These are phyloP conservation scores for Tragelaphus imberbis DNA, from an alignment of 2,113 vertebrate genomes.

Conservation along the genomic window DNA sequence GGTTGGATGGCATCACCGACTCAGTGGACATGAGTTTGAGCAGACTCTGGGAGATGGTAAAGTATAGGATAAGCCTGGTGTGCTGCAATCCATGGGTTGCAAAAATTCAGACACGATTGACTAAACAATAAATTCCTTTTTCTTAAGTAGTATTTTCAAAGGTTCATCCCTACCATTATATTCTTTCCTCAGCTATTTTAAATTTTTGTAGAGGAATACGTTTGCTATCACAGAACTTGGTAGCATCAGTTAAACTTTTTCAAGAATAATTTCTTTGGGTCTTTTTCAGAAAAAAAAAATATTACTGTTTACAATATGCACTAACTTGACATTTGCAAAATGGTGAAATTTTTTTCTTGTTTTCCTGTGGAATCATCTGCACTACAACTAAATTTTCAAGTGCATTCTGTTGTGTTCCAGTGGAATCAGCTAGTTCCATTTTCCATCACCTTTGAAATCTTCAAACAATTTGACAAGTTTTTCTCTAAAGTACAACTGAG, in stretches of 20 bases:
- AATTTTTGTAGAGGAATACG: not conserved
- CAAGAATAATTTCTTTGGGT: not conserved
- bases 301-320: not conserved
- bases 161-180: not conserved
- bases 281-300: not conserved
- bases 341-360: not conserved
- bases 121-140: not conserved
- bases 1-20: not conserved
- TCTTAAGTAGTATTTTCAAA: not conserved
- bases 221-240: not conserved
- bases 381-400: not conserved
- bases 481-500: not conserved
- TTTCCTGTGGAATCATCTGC: not conserved
- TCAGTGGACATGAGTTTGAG: not conserved
- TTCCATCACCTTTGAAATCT: not conserved
- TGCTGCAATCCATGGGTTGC: not conserved
- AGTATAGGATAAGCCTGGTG: not conserved
- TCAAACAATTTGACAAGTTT: not conserved
- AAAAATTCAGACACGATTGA: accelerated
- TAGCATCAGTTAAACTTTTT: not conserved
- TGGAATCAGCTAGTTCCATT: not conserved
- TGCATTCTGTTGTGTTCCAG: not conserved
- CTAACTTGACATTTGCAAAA: not conserved
- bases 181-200: not conserved
- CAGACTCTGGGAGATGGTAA: accelerated